Percentiles rank a stretch among this genome's conserved stretches.
Evolutionary conservation across 1,140 invertebrate genomes (phyloP).

Genomic region (Pomacea maculata): DNA sequence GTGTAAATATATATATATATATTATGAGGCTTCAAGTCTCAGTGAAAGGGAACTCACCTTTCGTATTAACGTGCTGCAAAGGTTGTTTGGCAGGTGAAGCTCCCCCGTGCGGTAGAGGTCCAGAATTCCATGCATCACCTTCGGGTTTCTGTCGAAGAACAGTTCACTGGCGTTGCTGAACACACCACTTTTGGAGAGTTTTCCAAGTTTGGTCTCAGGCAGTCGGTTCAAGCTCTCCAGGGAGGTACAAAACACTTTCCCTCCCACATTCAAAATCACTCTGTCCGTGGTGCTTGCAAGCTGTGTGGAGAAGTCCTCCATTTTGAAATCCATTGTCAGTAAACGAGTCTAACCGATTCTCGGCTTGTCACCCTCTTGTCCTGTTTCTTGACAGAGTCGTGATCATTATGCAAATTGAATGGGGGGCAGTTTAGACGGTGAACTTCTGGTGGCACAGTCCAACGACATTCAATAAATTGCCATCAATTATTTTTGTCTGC

Average conservation of each 20-base stretch:
- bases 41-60: neutral
- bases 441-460: too few relatives aligned
- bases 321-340: too few relatives aligned
- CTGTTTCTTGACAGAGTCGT: too few relatives aligned
- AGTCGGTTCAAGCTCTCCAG: conserved; percentile 13
- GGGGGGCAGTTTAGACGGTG: too few relatives aligned
- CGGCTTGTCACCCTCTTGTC: too few relatives aligned
- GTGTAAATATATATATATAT: neutral
- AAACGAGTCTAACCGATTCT: too few relatives aligned
- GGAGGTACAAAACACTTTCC: conserved; percentile 19
- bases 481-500: too few relatives aligned
- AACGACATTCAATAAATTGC: too few relatives aligned
- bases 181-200: neutral
- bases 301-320: too few relatives aligned
- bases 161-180: conserved; percentile 7
- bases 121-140: conserved; percentile 16
- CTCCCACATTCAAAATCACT: conserved; percentile 21
- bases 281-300: neutral
- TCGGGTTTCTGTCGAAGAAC: conserved; percentile 29
- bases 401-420: too few relatives aligned
- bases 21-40: neutral
- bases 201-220: conserved; percentile 20
- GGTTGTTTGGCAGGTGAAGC: conserved; percentile 15
- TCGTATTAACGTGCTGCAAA: conserved; percentile 13
- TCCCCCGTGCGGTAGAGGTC: conserved; percentile 26